Conservation (phyloP, 2,888 invertebrate species). For the Erebia aethiops region DNA sequence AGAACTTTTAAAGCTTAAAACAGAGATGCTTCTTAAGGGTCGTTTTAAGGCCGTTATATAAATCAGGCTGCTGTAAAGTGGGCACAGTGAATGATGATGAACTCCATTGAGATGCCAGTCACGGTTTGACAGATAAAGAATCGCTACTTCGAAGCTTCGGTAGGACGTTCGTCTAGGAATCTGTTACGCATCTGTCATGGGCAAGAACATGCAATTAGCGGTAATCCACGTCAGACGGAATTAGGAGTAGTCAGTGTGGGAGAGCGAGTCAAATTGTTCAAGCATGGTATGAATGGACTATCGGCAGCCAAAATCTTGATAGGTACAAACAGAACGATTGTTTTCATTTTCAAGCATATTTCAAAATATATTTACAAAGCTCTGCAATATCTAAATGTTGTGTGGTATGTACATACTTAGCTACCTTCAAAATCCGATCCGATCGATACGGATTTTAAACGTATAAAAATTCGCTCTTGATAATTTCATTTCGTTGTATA, state of each 20-base stretch:
- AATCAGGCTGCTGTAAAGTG: constrained; percentile 43
- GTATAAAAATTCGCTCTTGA: too few relatives aligned
- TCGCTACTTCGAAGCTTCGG: constrained; percentile 47
- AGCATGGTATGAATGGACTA: constrained; percentile 55
- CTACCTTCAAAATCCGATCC: too few relatives aligned
- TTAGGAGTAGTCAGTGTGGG: constrained; percentile 61
- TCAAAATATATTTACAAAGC: not conserved
- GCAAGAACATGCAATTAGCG: constrained; percentile 66
- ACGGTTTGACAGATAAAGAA: constrained; percentile 51
- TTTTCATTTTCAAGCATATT: constrained; percentile 14
- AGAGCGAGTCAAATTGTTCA: constrained; percentile 48
- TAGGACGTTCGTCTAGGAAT: constrained; percentile 52
- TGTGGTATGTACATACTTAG: too few relatives aligned
- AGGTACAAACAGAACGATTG: not conserved
- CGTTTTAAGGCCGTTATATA: constrained; percentile 42
- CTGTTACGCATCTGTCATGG: constrained; percentile 60
- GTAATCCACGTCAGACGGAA: constrained; percentile 63
- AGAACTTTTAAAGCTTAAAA: not conserved
- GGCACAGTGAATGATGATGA: constrained; percentile 52
- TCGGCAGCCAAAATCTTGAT: constrained; percentile 42
- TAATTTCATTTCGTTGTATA: not conserved
- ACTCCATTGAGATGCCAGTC: constrained; percentile 60
- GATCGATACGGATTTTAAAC: too few relatives aligned
- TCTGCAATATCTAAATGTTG: too few relatives aligned
- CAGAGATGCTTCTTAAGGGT: not conserved